phyloP scores from a whole-genome alignment of 2,113 vertebrate genomes.

The Bubalus kerabau region DNA sequence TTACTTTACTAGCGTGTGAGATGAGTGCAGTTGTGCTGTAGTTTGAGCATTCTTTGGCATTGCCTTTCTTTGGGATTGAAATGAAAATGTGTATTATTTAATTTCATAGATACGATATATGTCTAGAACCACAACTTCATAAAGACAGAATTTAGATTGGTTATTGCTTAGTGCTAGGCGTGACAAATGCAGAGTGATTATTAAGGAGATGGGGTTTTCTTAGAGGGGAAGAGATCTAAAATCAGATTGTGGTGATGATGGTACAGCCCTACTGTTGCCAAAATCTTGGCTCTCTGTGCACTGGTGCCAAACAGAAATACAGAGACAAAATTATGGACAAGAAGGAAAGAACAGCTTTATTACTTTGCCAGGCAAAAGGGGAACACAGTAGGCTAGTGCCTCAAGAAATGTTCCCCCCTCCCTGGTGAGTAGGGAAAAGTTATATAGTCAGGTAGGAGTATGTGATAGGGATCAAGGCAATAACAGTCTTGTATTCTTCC shows the following conservation, averaged over 20 bases:
- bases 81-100: background rate
- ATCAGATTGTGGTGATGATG: background rate
- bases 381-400: background rate
- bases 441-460: background rate
- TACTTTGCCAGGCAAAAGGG: background rate
- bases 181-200: background rate
- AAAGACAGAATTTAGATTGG: background rate
- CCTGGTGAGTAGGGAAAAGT: background rate
- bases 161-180: background rate
- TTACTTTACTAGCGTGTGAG: fast-evolving
- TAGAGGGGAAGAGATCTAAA: background rate
- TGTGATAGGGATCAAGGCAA: background rate
- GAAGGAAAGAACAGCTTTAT: background rate
- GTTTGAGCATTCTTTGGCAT: background rate
- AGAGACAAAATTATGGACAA: background rate
- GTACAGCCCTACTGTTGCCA: background rate
- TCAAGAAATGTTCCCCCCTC: background rate
- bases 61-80: background rate
- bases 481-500: background rate
- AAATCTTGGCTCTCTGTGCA: background rate
- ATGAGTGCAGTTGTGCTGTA: background rate
- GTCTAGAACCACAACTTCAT: background rate
- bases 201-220: background rate
- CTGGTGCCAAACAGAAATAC: background rate
- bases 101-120: background rate